Conservation (phyloP, 1,140 invertebrate species). For the Battus philenor region DNA sequence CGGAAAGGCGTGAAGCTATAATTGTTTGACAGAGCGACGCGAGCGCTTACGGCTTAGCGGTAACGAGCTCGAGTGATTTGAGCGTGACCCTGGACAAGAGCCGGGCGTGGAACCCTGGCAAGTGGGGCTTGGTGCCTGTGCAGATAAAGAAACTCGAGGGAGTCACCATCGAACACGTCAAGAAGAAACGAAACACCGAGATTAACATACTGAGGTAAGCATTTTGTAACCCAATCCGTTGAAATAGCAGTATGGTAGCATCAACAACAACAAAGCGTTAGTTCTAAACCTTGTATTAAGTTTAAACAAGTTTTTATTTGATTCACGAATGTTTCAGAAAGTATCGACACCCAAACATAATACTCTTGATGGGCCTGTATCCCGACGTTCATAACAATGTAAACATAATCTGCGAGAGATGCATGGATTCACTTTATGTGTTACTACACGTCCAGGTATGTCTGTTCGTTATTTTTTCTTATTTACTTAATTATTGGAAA, state of each 20-base stretch:
- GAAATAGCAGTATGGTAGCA: no score
- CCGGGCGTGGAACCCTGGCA: conserved; percentile 45
- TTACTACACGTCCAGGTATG: conserved; percentile 66
- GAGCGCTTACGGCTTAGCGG: conserved; percentile 53
- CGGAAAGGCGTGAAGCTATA: no score
- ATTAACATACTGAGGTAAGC: conserved; percentile 60
- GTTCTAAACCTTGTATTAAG: conserved; percentile 4
- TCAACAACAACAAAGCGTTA: no score
- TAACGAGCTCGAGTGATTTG: conserved; percentile 51
- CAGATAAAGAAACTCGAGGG: conserved; percentile 53
- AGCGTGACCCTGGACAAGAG: conserved; percentile 40
- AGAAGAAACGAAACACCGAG: conserved; percentile 55
- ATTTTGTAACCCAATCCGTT: background rate
- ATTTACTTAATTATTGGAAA: no score
- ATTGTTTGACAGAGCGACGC: conserved; percentile 48
- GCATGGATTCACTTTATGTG: conserved; percentile 49
- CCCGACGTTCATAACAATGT: conserved; percentile 54
- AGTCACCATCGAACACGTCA: conserved; percentile 53
- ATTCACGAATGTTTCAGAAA: conserved; percentile 63
- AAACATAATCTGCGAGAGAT: conserved; percentile 65
- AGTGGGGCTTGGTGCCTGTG: conserved; percentile 59
- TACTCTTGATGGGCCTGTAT: conserved; percentile 66
- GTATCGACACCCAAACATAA: conserved; percentile 71
- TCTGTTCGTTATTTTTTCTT: no score
- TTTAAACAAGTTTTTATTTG: background rate